These are phyloP conservation scores for Drosophila pseudotalamancana DNA, from an alignment of 2,888 invertebrate genomes.

Conservation along the genomic window DNA sequence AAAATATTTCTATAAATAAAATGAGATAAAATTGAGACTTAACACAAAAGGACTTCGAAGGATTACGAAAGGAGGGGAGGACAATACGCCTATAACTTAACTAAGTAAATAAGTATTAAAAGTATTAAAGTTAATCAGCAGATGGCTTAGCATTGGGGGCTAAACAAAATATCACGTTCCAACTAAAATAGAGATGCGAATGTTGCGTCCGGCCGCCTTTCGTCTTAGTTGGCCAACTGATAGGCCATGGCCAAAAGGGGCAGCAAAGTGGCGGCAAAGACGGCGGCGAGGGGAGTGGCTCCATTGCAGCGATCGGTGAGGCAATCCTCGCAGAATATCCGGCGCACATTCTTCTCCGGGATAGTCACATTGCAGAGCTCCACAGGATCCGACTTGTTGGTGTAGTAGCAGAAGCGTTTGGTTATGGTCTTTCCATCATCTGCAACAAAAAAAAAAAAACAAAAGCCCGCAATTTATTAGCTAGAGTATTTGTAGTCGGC, in stretches of 20 bases:
- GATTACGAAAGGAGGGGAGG: neutral
- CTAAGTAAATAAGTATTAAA: conserved; percentile 48
- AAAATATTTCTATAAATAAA: conserved; percentile 26
- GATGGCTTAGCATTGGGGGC: conserved; percentile 41
- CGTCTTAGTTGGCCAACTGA: conserved; percentile 50
- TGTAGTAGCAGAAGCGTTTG: conserved; percentile 83
- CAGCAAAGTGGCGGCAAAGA: conserved; percentile 49
- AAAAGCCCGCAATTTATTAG: neutral
- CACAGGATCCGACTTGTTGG: conserved; percentile 81
- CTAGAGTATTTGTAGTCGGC: neutral
- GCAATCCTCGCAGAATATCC: conserved; percentile 81
- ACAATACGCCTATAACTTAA: conserved; percentile 41
- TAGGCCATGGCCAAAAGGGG: conserved; percentile 56
- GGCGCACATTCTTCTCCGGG: conserved; percentile 78
- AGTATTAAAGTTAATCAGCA: conserved; percentile 59
- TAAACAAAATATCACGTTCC: conserved; percentile 76
- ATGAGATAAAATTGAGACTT: conserved; percentile 16
- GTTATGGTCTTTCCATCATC: conserved; percentile 78
- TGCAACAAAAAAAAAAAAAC: conserved; percentile 18
- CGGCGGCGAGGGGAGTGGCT: conserved; percentile 48
- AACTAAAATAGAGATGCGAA: conserved; percentile 61
- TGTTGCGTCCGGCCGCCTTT: conserved; percentile 15
- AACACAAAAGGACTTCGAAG: conserved; percentile 7
- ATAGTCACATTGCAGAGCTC: conserved; percentile 74
- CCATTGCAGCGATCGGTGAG: conserved; percentile 79